Percentiles rank a stretch among this genome's conserved stretches.
Conservation (phyloP, 2,113 vertebrate species). For the Felis catus region DNA sequence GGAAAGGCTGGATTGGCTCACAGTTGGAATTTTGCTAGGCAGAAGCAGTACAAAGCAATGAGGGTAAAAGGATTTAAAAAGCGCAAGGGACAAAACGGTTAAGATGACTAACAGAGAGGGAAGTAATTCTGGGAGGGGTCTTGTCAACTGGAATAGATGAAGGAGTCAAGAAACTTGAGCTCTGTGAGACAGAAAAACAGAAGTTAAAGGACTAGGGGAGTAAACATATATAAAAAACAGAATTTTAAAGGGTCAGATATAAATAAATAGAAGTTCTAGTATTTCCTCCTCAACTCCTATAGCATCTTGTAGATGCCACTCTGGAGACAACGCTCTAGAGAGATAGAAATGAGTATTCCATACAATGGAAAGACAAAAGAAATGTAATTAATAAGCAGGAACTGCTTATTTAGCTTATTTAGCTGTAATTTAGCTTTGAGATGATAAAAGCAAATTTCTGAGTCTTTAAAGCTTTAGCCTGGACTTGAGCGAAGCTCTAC, state of each 20-base stretch:
- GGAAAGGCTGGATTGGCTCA: neutral
- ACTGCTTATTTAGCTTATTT: neutral
- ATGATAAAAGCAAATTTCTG: neutral
- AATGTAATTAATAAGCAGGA: neutral
- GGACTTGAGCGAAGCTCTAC: neutral
- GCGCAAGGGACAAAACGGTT: neutral
- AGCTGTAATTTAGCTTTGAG: neutral
- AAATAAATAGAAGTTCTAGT: neutral
- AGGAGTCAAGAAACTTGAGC: neutral
- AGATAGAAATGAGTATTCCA: neutral
- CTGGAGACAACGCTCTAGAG: neutral
- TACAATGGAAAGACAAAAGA: neutral
- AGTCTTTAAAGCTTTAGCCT: neutral
- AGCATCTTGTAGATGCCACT: neutral
- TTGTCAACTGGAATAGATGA: neutral
- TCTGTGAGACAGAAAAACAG: neutral
- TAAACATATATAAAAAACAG: neutral
- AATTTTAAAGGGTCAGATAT: neutral
- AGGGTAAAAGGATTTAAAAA: constrained; percentile 6
- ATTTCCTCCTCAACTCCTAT: constrained; percentile 7
- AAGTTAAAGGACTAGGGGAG: neutral
- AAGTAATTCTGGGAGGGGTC: neutral
- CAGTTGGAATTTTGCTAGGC: neutral
- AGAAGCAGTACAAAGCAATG: neutral
- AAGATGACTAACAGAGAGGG: neutral